Conservation (phyloP, 1,140 invertebrate genomes). For the Drosophila navojoa region DNA sequence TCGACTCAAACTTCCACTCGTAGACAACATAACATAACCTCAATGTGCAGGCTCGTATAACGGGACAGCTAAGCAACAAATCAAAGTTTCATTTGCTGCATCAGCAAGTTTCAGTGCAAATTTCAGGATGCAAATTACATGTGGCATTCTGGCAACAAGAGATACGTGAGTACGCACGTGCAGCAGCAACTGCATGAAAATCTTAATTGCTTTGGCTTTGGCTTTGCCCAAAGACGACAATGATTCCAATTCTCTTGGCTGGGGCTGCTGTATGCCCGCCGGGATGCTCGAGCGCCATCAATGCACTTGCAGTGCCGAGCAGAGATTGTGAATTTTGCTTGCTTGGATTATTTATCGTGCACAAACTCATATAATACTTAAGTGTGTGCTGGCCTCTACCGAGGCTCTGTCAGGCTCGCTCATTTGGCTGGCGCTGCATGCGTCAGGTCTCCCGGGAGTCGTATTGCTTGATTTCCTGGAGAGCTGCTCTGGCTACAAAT, state of each 20-base stretch:
- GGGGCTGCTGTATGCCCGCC: background rate
- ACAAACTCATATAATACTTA: background rate
- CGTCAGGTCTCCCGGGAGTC: background rate
- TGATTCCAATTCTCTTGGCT: constrained; percentile 24
- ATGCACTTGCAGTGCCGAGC: background rate
- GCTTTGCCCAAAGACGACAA: constrained; percentile 30
- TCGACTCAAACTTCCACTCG: constrained; percentile 3
- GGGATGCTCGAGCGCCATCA: constrained; percentile 9
- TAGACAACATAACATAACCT: constrained; percentile 36
- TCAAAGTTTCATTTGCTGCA: constrained; percentile 67
- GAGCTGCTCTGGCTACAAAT: background rate
- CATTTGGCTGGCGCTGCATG: constrained; percentile 3
- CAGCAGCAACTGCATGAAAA: constrained; percentile 35
- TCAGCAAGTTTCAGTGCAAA: constrained; percentile 55
- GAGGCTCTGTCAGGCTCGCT: background rate
- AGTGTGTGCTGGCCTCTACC: background rate
- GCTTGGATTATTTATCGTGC: constrained; percentile 20
- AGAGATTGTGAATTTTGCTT: constrained; percentile 13
- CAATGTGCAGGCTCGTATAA: constrained; percentile 55
- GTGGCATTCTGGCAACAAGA: constrained; percentile 27
- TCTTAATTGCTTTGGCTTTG: constrained; percentile 64
- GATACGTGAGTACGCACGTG: constrained; percentile 13
- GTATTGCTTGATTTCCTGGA: constrained; percentile 13
- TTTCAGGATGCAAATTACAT: constrained; percentile 58
- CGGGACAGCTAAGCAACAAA: constrained; percentile 51